A percentile compares a stretch with the other conserved stretches of the same genome.
phyloP scores from a whole-genome alignment of 2,113 vertebrate species.

The Ornithorhynchus anatinus region DNA sequence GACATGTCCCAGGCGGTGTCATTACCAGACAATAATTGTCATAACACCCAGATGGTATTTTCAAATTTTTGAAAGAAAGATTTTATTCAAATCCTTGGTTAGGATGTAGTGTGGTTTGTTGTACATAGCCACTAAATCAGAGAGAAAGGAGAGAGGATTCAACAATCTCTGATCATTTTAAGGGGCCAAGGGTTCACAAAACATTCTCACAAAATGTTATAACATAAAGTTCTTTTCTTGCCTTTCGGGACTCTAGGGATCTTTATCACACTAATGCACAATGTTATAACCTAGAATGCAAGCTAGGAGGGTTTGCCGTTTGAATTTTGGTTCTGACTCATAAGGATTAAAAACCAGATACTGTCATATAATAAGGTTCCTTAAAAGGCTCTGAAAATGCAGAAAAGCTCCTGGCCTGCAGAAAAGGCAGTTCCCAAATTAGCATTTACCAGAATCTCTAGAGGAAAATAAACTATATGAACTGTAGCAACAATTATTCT shows the following conservation, averaged over 20 bases:
- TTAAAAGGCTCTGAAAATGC: neutral
- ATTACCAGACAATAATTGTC: no score
- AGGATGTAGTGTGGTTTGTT: no score
- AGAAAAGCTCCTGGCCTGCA: rapidly evolving
- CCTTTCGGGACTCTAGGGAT: neutral
- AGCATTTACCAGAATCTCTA: rapidly evolving
- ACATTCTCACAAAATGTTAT: rapidly evolving
- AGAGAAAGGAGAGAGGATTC: no score
- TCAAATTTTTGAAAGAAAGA: no score
- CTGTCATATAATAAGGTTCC: neutral
- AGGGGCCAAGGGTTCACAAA: no score
- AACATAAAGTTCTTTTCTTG: rapidly evolving
- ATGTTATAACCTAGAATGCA: neutral
- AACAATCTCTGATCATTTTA: no score
- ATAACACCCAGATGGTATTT: no score
- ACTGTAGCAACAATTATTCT: neutral
- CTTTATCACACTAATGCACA: rapidly evolving
- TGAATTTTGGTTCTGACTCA: neutral
- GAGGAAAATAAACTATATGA: neutral
- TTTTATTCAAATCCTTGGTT: no score
- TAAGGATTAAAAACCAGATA: neutral
- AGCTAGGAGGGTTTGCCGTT: no score
- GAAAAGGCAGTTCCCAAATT: neutral
- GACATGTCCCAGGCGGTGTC: no score
- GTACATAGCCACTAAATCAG: no score